Evolutionary conservation across 2,888 invertebrate species (phyloP).

Genomic region (Parnassius apollo): DNA sequence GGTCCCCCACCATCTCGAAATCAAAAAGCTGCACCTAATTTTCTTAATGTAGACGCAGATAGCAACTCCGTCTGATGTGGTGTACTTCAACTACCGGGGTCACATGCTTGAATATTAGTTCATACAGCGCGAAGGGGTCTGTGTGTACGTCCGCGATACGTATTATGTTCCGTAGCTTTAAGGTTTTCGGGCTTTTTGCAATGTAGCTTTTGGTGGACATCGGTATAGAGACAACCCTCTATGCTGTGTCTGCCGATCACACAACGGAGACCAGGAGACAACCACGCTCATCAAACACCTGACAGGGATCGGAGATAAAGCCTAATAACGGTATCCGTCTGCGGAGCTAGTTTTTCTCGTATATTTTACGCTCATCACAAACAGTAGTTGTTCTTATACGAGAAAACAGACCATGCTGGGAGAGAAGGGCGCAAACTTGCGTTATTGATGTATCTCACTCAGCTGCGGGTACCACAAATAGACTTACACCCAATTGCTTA

Average conservation of each 20-base stretch:
- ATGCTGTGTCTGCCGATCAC: too few species aligned
- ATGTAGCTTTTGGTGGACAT: too few species aligned
- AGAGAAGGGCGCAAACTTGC: neutral
- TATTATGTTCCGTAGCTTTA: slow-evolving; percentile 24
- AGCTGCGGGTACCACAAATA: too few species aligned
- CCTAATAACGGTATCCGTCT: too few species aligned
- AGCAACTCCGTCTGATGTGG: too few species aligned
- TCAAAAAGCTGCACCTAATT: slow-evolving; percentile 16
- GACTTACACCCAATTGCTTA: too few species aligned
- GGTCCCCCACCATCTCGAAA: slow-evolving; percentile 44
- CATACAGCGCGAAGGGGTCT: slow-evolving; percentile 23
- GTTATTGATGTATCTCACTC: neutral
- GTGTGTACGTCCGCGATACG: slow-evolving; percentile 23
- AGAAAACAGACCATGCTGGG: neutral
- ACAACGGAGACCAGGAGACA: too few species aligned
- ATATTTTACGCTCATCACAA: slow-evolving; percentile 19
- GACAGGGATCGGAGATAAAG: too few species aligned
- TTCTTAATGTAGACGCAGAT: slow-evolving; percentile 27
- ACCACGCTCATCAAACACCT: too few species aligned
- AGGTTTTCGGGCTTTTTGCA: slow-evolving; percentile 18
- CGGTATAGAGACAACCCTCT: too few species aligned
- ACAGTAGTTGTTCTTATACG: neutral
- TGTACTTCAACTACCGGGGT: slow-evolving; percentile 20
- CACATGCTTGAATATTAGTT: slow-evolving; percentile 23
- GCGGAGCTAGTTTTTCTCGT: slow-evolving; percentile 17